Conservation (phyloP, 2,888 invertebrate genomes). For the Priocnemis perturbator region DNA sequence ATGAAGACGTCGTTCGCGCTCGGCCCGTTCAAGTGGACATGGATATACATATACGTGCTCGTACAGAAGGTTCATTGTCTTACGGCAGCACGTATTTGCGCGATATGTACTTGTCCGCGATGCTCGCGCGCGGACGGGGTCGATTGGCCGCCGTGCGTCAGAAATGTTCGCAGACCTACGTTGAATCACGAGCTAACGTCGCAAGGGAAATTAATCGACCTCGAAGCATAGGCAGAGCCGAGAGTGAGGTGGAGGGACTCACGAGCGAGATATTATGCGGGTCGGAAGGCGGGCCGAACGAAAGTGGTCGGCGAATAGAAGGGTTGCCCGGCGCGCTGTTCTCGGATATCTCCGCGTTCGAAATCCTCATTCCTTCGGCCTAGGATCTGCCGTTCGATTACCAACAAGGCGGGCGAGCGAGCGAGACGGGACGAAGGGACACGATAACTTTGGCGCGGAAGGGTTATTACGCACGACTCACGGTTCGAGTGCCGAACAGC, state of each 20-base stretch:
- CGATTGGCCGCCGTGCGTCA: conserved; percentile 16
- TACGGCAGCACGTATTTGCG: conserved; percentile 18
- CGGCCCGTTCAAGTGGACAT: too few relatives aligned
- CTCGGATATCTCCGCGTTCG: too few relatives aligned
- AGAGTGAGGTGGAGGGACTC: conserved; percentile 7
- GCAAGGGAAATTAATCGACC: conserved; percentile 32
- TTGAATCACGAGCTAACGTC: conserved; percentile 18
- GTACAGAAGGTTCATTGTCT: not conserved
- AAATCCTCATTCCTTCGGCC: too few relatives aligned
- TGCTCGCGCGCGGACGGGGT: conserved; percentile 5
- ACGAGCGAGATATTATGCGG: conserved; percentile 8
- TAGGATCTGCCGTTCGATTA: too few relatives aligned
- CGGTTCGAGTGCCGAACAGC: too few relatives aligned
- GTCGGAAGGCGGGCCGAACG: not conserved
- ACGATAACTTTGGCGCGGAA: too few relatives aligned
- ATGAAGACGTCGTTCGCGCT: too few relatives aligned
- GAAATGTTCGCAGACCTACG: conserved; percentile 7
- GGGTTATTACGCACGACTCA: too few relatives aligned
- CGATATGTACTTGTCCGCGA: conserved; percentile 30
- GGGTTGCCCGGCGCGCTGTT: too few relatives aligned
- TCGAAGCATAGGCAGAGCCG: not conserved
- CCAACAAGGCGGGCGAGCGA: not conserved
- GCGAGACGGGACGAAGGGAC: too few relatives aligned
- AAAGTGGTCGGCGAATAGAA: too few relatives aligned
- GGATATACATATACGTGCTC: too few relatives aligned